Percentiles rank a stretch among this genome's conserved stretches.
These are phyloP conservation scores for Epinephelus lanceolatus DNA, from an alignment of 2,113 vertebrate species.

Conservation along the genomic window DNA sequence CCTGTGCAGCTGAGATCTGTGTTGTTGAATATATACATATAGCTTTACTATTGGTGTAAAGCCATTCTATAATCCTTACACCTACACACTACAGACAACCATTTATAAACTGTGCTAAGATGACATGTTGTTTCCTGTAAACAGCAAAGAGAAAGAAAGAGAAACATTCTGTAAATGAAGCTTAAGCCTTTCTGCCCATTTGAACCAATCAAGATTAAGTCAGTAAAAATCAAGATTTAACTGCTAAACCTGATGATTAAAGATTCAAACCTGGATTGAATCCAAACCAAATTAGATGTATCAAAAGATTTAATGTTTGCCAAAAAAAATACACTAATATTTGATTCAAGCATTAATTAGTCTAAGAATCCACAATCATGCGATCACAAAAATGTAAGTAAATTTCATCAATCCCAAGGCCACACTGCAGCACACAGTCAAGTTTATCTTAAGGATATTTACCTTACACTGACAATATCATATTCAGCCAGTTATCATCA, in stretches of 20 bases:
- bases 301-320: not conserved
- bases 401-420: too few relatives aligned
- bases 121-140: not conserved
- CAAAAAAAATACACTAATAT: too few relatives aligned
- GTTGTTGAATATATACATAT: not conserved
- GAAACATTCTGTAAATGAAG: not conserved
- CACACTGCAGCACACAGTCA: too few relatives aligned
- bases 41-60: not conserved
- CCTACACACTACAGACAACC: not conserved
- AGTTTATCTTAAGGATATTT: too few relatives aligned
- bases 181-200: not conserved
- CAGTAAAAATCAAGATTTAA: not conserved
- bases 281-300: not conserved
- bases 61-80: not conserved
- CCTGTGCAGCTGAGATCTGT: not conserved
- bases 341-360: not conserved
- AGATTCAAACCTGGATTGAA: not conserved
- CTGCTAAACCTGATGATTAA: not conserved
- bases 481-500: too few relatives aligned
- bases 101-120: not conserved
- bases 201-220: slow-evolving; percentile 1
- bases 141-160: not conserved
- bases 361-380: not conserved
- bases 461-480: too few relatives aligned
- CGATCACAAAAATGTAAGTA: not conserved